Conservation (phyloP, 2,888 invertebrate genomes). For the Bembecia ichneumoniformis region DNA sequence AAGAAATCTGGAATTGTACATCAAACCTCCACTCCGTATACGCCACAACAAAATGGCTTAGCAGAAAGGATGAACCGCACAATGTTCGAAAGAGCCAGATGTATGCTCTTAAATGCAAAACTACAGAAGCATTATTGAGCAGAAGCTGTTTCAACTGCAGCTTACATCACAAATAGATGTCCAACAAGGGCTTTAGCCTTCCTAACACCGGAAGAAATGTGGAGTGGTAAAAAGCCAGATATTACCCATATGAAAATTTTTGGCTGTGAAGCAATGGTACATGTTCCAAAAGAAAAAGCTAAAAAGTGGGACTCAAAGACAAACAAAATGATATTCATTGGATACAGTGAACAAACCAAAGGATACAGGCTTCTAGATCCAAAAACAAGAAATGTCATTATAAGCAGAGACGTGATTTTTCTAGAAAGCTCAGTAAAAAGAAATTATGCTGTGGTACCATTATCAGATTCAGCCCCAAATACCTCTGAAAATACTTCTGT, state of each 20-base stretch:
- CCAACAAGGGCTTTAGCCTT: not conserved
- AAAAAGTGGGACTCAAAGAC: too few species aligned
- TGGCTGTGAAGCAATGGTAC: slow-evolving; percentile 2
- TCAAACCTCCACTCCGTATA: too few species aligned
- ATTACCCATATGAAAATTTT: slow-evolving; percentile 3
- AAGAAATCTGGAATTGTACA: too few species aligned
- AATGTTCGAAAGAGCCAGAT: too few species aligned
- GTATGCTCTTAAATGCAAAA: too few species aligned
- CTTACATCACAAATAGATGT: slow-evolving; percentile 1
- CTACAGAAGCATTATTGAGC: too few species aligned
- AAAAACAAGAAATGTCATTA: not conserved
- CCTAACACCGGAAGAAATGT: not conserved
- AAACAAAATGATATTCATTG: slow-evolving; percentile 2
- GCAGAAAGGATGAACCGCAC: too few species aligned
- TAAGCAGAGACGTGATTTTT: not conserved
- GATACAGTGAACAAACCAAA: slow-evolving; percentile 3
- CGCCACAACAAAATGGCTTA: too few species aligned
- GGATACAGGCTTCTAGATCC: not conserved
- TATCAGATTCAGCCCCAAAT: slow-evolving; percentile 8
- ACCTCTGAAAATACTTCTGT: slow-evolving; percentile 7
- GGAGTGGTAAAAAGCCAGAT: not conserved
- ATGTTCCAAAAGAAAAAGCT: slow-evolving; percentile 2
- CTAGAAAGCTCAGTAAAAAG: slow-evolving; percentile 5
- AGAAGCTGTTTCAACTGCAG: too few species aligned
- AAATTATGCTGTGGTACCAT: slow-evolving; percentile 5